Base-by-base conservation (phyloP, 2,113 vertebrate species). In the Orientallactaga bullata region DNA sequence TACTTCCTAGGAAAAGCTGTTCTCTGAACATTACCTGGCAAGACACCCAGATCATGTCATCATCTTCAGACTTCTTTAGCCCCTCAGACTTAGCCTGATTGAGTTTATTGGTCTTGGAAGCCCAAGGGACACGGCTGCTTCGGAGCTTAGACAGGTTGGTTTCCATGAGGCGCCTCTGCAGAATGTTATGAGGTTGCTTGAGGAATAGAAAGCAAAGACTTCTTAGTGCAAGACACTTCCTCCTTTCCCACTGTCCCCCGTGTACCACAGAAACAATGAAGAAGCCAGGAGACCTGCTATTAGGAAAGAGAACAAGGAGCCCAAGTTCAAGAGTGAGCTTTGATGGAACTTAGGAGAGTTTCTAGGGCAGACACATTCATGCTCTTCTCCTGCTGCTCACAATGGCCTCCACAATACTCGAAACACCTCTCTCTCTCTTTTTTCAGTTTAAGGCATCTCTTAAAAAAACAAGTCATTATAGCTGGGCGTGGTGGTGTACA, bases 181-280 rank as follows among this genome's bases (percentile, higher is more conserved):
- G 98, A 88, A 99, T 99, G 42, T 98, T 98, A 37, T 99, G 99
- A 6, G 99, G 99, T 97, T 99, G 99, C 99, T 99, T 96, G 76
- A 95, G 69, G 94, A 95, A 95, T 85, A 95, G 35, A 96, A 96
- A 96, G 69, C 66, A 96, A 63, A 95, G 42, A 23, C 23, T 85
- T 90, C 61, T 96, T 78, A 95, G 47, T 77, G 55, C 83, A 83
- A 32, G 26, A 20, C 37, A 92, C 32, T 28, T 61, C 7, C 7
- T 55, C 32, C 60, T 68, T 39, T 85, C 60, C 32, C 42, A 55
- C 5, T 73, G 65, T 88, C 37, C 58, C 73, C 69, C 24, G 89
- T 32, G 42, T 24, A 16, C 85, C 69, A 85, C 28, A 87, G 60
- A 95, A 66, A 79, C 71, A 89, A 91, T 28, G 42, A 95, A 93